phyloP scores from a whole-genome alignment of 2,113 vertebrate genomes.

The Cyrtonyx montezumae region DNA sequence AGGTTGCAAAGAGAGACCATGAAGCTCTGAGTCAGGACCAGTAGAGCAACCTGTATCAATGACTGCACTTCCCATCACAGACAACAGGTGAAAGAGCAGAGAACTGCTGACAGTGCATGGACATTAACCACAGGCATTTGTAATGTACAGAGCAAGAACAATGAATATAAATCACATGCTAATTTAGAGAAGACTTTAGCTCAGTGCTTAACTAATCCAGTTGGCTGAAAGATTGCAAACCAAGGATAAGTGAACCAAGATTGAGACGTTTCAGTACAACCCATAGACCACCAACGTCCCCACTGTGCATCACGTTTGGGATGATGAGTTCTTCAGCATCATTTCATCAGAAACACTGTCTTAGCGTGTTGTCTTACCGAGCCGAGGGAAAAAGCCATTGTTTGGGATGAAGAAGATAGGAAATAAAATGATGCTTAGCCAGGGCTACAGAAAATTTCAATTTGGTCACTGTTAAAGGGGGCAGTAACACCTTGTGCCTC shows the following conservation, averaged over 20 bases:
- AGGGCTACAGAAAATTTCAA: neutral
- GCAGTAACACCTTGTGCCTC: neutral
- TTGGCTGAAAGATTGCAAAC: neutral
- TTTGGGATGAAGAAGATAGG: neutral
- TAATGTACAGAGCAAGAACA: neutral
- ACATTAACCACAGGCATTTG: neutral
- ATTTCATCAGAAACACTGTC: neutral
- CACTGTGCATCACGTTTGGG: neutral
- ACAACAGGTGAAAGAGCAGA: neutral
- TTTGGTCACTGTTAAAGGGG: neutral
- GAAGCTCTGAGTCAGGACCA: neutral
- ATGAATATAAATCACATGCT: neutral
- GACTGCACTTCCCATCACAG: neutral
- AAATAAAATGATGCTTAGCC: neutral
- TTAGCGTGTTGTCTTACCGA: neutral
- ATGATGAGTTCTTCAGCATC: neutral
- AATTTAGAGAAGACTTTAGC: neutral
- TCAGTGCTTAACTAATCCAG: neutral
- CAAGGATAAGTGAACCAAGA: neutral
- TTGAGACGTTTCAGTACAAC: neutral
- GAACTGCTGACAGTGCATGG: neutral
- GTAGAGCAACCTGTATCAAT: neutral
- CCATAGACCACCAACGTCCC: neutral
- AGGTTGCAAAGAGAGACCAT: neutral
- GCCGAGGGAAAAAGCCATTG: neutral